Percentiles rank a stretch among this genome's conserved stretches.
phyloP scores from a whole-genome alignment of 2,888 invertebrate species.

The Euzophera pinguis region DNA sequence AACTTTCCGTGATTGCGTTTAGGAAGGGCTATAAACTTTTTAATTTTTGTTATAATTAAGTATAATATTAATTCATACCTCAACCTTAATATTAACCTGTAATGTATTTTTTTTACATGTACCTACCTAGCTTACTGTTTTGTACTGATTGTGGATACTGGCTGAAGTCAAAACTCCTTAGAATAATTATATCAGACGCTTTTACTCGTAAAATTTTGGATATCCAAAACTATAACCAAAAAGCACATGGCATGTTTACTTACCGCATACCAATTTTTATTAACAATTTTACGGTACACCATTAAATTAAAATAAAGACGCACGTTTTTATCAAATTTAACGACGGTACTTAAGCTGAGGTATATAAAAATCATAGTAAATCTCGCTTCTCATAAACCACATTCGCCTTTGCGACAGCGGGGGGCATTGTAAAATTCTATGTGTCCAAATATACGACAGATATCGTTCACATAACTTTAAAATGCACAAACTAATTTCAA shows the following conservation, averaged over 20 bases:
- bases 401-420: constrained; percentile 24
- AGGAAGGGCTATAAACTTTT: too few species aligned
- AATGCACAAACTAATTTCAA: constrained; percentile 19
- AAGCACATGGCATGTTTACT: background rate
- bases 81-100: too few species aligned
- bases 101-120: too few species aligned
- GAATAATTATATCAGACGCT: too few species aligned
- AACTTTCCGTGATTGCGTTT: too few species aligned
- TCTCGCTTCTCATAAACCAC: constrained; percentile 45
- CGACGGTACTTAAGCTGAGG: constrained; percentile 33
- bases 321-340: constrained; percentile 38
- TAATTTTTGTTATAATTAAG: too few species aligned
- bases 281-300: constrained; percentile 17
- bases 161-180: too few species aligned
- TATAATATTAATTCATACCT: too few species aligned
- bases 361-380: constrained; percentile 36
- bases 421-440: constrained; percentile 24
- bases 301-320: constrained; percentile 35
- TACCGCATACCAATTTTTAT: constrained; percentile 9
- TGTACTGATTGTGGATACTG: too few species aligned
- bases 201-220: too few species aligned
- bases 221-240: background rate
- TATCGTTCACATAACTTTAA: constrained; percentile 23
- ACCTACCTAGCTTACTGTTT: too few species aligned
- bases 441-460: constrained; percentile 22